Evolutionary conservation across 2,113 vertebrate species (phyloP), one percentile per base, ranked within the genome.

Genomic region (Glareola pratincola): DNA sequence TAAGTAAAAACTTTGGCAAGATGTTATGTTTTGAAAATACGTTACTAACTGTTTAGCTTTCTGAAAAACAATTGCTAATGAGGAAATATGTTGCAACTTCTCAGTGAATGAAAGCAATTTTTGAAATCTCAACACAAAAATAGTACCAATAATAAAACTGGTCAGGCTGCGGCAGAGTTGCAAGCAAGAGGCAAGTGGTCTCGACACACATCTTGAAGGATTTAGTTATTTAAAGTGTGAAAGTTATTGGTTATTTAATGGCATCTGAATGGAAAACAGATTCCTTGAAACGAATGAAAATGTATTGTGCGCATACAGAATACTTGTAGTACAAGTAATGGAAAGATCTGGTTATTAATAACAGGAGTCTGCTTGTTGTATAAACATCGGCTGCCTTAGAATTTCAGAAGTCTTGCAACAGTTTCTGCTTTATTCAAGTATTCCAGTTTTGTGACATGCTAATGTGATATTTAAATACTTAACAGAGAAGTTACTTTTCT

Each of bases 301-400:
- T 94, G 48, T 47, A 90, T 82, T 76, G 63, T 95, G 71, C 0
- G 1, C 43, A 7, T 90, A 77, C 81, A 92, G 91, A 96, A 96
- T 97, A 85, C 67, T 95, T 97, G 91, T 83, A 93, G 78, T 80
- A 67, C 85, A 74, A 95, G 93, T 97, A 97, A 97, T 97, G 95
- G 96, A 97, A 97, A 96, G 78, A 95, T 82, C 85, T 95, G 54
- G 90, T 95, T 97, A 96, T 97, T 97, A 96, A 86, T 94, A 97
- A 85, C 81, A 85, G 74, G 63, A 94, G 89, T 63, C 87, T 95
- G 78, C 67, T 93, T 95, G 84, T 95, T 95, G 78, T 80, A 96
- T 97, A 96, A 97, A 97, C 94, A 90, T 88, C 1, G 5, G 21
- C 91, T 92, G 80, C 90, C 75, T 88, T 90, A 90, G 59, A 90